Evolutionary conservation across 2,797 vertebrate genomes (phyloP), one percentile per base, ranked within the genome.

Genomic region (Scolopax bukidnonensis): DNA sequence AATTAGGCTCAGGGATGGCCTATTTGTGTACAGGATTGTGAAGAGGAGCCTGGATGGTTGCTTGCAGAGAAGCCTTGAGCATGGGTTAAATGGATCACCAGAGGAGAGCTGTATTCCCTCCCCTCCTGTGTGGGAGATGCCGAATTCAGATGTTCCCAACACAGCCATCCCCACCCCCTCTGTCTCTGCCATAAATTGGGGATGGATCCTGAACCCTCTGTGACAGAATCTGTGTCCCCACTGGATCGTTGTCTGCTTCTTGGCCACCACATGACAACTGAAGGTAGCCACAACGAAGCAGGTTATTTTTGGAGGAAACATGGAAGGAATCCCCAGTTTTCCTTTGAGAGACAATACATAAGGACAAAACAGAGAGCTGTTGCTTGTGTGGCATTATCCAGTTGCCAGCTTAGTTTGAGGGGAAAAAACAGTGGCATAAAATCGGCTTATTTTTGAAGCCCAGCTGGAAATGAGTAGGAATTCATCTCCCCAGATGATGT

Each of bases 381-480:
- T 64, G 30, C 54, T 69, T 74, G 75, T n/a, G 2, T 81, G 79
- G 53, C 27, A 36, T 79, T 86, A 91, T 76, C 80, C 91, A 28
- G 38, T 25, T 85, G 83, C 71, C 86, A 82, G 91, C 91, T 95
- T 91, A 84, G 69, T 73, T 68, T 68, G 59, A 67, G 41, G 47
- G 27, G 17, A 57, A 90, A 82, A 71, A 91, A 84, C 24, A 94
- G 87, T 25, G 77, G 40, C 67, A 36, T 67, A 53, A 95, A 95
- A 94, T 96, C 81, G 4, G 80, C 91, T 97, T 94, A 93, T 64
- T 86, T 90, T 91, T 84, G 90, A 91, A 93, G 74, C 83, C 65
- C 73, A 81, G 71, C 83, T 88, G 91, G 76, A 87, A 94, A 60
- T 36, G 21, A 54, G 38, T 1, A 1, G 50, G 74, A 90, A 89